Conservation (phyloP, 64 coral and sea anemone genomes). For the Trachythela sp. region DNA sequence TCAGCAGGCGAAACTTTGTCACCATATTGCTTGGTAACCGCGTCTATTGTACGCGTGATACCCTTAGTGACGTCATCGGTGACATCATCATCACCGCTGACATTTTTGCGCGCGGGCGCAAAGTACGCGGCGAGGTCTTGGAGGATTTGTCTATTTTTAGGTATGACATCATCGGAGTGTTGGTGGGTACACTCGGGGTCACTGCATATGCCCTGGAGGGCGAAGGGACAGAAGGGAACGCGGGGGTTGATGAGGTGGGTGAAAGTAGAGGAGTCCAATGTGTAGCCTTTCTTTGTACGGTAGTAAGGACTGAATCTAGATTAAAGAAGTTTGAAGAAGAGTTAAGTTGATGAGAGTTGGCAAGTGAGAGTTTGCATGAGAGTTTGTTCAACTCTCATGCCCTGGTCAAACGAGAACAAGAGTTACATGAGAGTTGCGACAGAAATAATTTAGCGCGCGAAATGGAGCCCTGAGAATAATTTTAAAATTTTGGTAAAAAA, state of each 20-base stretch:
- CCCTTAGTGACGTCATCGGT: neutral
- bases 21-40: neutral
- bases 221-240: neutral
- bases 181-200: slow-evolving; percentile 14
- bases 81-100: neutral
- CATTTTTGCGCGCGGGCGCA: neutral
- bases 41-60: neutral
- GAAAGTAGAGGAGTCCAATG: neutral
- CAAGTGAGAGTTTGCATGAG: too few species aligned
- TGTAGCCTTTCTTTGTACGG: neutral
- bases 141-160: neutral
- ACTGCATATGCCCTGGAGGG: neutral
- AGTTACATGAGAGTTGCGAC: too few species aligned
- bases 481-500: too few species aligned
- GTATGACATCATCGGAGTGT: neutral
- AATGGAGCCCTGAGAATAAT: too few species aligned
- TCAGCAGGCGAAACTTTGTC: neutral
- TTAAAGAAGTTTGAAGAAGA: neutral
- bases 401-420: too few species aligned
- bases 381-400: too few species aligned
- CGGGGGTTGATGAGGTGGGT: neutral
- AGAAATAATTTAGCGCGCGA: too few species aligned
- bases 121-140: neutral
- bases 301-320: slow-evolving; percentile 17
- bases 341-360: too few species aligned